A percentile compares a stretch with the other conserved stretches of the same genome.
phyloP scores from a whole-genome alignment of 2,888 invertebrate species.

The Cantharis rufa region DNA sequence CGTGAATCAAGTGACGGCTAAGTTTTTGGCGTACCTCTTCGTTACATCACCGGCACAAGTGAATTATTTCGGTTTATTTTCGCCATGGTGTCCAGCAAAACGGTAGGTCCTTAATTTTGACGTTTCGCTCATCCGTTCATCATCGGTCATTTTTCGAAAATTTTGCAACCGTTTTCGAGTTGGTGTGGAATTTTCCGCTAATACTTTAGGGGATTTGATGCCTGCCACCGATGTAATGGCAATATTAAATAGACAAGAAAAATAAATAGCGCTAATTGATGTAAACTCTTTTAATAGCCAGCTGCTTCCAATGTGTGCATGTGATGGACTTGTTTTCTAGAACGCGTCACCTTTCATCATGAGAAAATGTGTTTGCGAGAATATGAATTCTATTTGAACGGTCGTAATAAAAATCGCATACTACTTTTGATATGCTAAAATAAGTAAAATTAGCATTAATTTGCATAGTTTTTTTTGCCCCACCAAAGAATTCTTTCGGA shows the following conservation, averaged over 20 bases:
- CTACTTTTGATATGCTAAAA: neutral
- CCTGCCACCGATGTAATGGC: neutral
- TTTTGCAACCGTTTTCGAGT: neutral
- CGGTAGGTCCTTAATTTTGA: conserved; percentile 29
- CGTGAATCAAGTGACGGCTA: neutral
- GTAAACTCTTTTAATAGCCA: neutral
- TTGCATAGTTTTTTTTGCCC: neutral
- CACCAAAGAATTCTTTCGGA: neutral
- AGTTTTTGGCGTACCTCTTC: neutral
- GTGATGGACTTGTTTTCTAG: neutral
- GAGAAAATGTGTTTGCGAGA: neutral
- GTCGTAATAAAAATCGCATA: neutral
- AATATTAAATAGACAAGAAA: neutral
- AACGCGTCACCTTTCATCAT: neutral
- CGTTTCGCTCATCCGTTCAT: neutral
- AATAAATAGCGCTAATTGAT: neutral
- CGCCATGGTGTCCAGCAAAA: conserved; percentile 37
- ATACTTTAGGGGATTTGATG: neutral
- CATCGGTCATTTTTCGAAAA: neutral
- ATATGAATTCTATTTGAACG: neutral
- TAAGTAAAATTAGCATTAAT: neutral
- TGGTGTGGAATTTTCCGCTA: neutral
- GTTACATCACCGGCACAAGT: neutral
- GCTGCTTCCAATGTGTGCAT: neutral
- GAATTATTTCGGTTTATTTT: neutral